Evolutionary conservation across 2,888 invertebrate species (phyloP), one percentile per base, ranked within the genome.

Genomic region (Diloba caeruleocephala): DNA sequence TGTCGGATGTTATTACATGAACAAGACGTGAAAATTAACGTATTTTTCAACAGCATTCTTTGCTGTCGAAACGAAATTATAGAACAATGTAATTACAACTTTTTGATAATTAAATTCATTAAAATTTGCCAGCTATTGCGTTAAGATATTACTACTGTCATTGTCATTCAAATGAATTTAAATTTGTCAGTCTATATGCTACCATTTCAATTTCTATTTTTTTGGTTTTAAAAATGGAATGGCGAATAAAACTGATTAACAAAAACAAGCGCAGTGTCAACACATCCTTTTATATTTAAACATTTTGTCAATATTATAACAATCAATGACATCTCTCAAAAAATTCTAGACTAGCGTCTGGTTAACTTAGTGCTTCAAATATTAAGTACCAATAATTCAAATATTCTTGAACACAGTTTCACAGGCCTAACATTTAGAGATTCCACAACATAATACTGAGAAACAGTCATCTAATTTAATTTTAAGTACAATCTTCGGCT

Each of bases 321-420:
- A 46, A 44, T 39, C 21, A 42, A 63, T 14, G 32, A 48, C 37
- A 53, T 49, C 14, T 48, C 50, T 50, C 41, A 45, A 31, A 52
- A 54, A 41, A 59, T 28, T 54, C 51, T 57, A 73, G 71, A 77
- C 70, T 76, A 80, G 72, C 63, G 71, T 57, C 69, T 74, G 79
- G 81, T 79, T 80, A 79, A 81, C 79, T 81, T 77, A 83, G 78
- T 82, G 81, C 81, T 71, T 66, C 64, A 65, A 45, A 55, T 48
- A 56, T 46, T 63, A 62, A 57, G 59, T 62, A 66, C 67, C 73
- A 69, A 73, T 68, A 31, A 54, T 55, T 51, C 19, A 49, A 63
- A 51, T 38, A 50, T 33, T 28, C 25, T n/a, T 48, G 60, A 58
- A 56, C 60, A 68, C 41, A 56, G 33, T 53, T 50, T 48, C 28